Percentiles rank a stretch among this genome's conserved stretches.
Conservation (phyloP, 2,888 invertebrate genomes). For the Panopea generosa region DNA sequence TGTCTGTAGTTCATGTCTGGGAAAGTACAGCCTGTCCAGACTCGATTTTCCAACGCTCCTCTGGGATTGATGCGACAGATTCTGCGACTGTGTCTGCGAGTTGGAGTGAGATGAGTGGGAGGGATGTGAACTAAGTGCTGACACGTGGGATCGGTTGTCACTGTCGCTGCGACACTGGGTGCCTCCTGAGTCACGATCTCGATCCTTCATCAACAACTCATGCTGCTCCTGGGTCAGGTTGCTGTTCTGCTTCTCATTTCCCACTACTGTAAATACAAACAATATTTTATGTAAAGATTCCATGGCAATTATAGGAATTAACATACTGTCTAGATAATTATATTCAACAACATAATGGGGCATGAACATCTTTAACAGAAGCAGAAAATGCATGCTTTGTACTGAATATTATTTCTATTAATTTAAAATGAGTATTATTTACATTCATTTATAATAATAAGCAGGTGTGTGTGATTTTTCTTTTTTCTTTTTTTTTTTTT, state of each 20-base stretch:
- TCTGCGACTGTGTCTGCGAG: slow-evolving; percentile 61
- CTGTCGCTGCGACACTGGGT: slow-evolving; percentile 85
- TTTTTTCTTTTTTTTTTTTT: no score
- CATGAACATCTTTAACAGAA: no score
- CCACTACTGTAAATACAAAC: slow-evolving; percentile 86
- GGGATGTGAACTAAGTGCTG: slow-evolving; percentile 83
- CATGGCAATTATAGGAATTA: no score
- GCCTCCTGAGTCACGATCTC: slow-evolving; percentile 82
- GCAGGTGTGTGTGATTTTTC: no score
- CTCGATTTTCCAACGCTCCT: slow-evolving; percentile 84
- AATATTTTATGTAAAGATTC: background rate
- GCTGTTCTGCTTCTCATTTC: slow-evolving; percentile 87
- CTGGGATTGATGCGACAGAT: slow-evolving; percentile 63
- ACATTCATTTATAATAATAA: no score
- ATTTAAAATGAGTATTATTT: no score
- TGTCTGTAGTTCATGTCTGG: slow-evolving; percentile 90
- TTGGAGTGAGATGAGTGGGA: slow-evolving; percentile 87
- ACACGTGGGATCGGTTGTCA: slow-evolving; percentile 85
- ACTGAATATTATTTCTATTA: no score
- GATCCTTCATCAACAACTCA: slow-evolving; percentile 83
- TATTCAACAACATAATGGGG: no score
- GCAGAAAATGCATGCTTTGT: no score
- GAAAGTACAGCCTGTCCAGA: slow-evolving; percentile 91
- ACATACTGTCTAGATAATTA: no score
- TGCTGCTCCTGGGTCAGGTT: slow-evolving; percentile 85